Percentiles rank a stretch among this genome's conserved stretches.
Evolutionary conservation across 2,797 vertebrate genomes (phyloP).

Genomic region (Xiphophorus birchmanni): DNA sequence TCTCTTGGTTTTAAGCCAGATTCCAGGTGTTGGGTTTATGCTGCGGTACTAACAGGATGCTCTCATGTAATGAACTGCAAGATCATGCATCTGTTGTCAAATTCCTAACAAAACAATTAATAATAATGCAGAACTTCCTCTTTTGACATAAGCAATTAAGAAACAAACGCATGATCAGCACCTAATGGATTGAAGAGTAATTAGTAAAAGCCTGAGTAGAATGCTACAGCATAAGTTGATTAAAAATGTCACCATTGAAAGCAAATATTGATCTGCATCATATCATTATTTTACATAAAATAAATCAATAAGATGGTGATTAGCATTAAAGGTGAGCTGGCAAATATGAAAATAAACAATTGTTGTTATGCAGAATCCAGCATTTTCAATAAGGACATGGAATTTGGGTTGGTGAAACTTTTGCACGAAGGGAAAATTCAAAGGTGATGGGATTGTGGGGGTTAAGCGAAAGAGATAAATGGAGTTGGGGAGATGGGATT

Average conservation of each 20-base stretch:
- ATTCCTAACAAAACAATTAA: not conserved
- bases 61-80: not conserved
- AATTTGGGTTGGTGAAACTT: conserved; percentile 16
- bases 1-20: not conserved
- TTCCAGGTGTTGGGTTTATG: not conserved
- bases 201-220: not conserved
- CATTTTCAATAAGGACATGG: conserved; percentile 11
- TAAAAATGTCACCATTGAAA: not conserved
- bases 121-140: not conserved
- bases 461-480: conserved; percentile 45
- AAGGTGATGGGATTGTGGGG: conserved; percentile 6
- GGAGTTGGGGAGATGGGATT: conserved; percentile 50
- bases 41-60: not conserved
- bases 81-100: not conserved
- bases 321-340: not conserved
- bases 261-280: not conserved
- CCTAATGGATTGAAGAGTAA: not conserved
- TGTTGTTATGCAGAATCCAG: not conserved
- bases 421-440: conserved; percentile 2
- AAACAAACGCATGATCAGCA: not conserved
- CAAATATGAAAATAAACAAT: not conserved
- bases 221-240: not conserved
- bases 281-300: not conserved
- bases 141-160: not conserved
- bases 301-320: not conserved